Conservation (phyloP, 1,140 invertebrate genomes). For the Ips typographus region DNA sequence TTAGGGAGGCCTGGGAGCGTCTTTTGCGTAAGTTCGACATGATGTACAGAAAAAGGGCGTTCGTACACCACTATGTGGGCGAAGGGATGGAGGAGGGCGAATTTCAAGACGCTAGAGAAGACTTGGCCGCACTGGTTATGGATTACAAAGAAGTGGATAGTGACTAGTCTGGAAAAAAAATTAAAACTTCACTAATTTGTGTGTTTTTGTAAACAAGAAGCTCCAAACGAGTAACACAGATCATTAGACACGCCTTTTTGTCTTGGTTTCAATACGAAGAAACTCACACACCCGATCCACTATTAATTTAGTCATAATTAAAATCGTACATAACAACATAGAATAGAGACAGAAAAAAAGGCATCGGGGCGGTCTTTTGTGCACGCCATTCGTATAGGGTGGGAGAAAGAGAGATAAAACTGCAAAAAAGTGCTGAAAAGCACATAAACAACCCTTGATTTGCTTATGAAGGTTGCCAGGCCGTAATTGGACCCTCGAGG, state of each 20-base stretch:
- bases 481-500: slow-evolving; percentile 46
- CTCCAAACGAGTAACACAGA: too few relatives aligned
- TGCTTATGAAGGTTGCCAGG: slow-evolving; percentile 38
- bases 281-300: not conserved
- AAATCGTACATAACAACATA: slow-evolving; percentile 9
- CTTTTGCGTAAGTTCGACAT: slow-evolving; percentile 70
- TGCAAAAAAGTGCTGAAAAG: slow-evolving; percentile 27
- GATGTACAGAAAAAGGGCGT: slow-evolving; percentile 73
- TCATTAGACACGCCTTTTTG: too few relatives aligned
- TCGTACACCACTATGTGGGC: slow-evolving; percentile 76
- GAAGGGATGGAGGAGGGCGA: slow-evolving; percentile 80
- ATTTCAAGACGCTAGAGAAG: slow-evolving; percentile 69
- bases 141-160: slow-evolving; percentile 64
- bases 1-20: slow-evolving; percentile 70
- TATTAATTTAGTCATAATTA: slow-evolving; percentile 5
- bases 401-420: slow-evolving; percentile 17
- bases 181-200: too few relatives aligned
- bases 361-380: slow-evolving; percentile 14
- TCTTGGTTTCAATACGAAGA: too few relatives aligned
- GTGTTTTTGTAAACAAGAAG: too few relatives aligned
- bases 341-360: slow-evolving; percentile 32
- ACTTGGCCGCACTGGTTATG: slow-evolving; percentile 68
- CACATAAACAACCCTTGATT: slow-evolving; percentile 35
- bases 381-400: not conserved
- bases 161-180: not conserved